Base-by-base conservation (phyloP, 2,888 invertebrate genomes). In the Brassicogethes aeneus region DNA sequence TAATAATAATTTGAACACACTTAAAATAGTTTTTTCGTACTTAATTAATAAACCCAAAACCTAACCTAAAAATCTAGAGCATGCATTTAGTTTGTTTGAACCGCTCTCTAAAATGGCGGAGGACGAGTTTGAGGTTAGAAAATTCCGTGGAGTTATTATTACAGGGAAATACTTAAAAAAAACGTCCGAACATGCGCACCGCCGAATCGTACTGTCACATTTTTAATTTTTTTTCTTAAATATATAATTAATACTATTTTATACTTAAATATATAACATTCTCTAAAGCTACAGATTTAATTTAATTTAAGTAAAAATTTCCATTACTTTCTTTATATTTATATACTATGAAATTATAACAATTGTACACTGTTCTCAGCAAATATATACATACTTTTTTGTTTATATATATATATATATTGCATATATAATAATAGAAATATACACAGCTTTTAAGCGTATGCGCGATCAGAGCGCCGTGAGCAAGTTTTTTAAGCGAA, bases 381-480 rank as follows among this genome's bases (percentile, higher is more conserved):
- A 64, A 60, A 66, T 66, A 66, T 64, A 66, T 63, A 66, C 61
- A 66, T 57, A 61, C 53, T 10, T 12, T 7, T 42, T 47, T 51
- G 55, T 36, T 43, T 54, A 23, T 23, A 23, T 42, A 48, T 51
- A 56, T 37, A 46, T 45, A 56, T 60, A 64, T 66, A 68, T 68
- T 67, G 67, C 67, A 65, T 66, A 62, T 63, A 61, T 62, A 61
- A 62, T 57, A 58, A 57, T 10, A 12, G 10, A 32, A 59, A 63
- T 66, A 68, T 66, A 67, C 69, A 69, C 69, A 69, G 69, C 67
- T 64, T 57, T 59, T 68, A 68, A 68, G 68, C 68, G 68, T 68
- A 66, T 59, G 57, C 64, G 62, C 65, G 62, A 57, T 56, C 47
- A 37, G 32, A 47, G 59, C 62, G 61, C 59, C 53, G 59, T 67